These are phyloP conservation scores for Megamerina dolium DNA, from an alignment of 2,888 invertebrate genomes.

Conservation along the genomic window DNA sequence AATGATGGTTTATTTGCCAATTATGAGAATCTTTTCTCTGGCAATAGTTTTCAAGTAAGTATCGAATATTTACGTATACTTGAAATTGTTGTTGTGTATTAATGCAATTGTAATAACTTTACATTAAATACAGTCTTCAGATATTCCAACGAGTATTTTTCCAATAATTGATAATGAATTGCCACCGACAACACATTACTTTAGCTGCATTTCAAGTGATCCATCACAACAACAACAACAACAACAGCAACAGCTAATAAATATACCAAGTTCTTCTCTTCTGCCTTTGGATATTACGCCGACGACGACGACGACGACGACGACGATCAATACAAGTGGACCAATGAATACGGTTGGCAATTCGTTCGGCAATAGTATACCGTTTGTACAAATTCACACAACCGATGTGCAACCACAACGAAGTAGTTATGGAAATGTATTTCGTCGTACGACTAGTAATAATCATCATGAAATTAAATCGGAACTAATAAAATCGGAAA, in stretches of 20 bases:
- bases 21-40: slow-evolving; percentile 33
- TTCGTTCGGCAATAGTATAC: no score
- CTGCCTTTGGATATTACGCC: not conserved
- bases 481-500: slow-evolving; percentile 47
- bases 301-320: not conserved
- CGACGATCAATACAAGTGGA: not conserved
- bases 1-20: slow-evolving; percentile 35
- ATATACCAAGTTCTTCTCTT: no score
- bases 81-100: no score
- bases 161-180: not conserved
- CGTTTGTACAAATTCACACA: slow-evolving; percentile 45
- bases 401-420: slow-evolving; percentile 40
- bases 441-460: slow-evolving; percentile 31
- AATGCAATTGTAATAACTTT: no score
- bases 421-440: slow-evolving; percentile 39
- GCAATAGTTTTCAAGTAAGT: slow-evolving; percentile 26
- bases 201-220: not conserved
- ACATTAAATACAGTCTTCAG: no score
- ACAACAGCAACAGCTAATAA: slow-evolving; percentile 2
- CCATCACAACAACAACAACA: slow-evolving; percentile 1
- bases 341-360: not conserved
- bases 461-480: slow-evolving; percentile 45
- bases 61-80: no score
- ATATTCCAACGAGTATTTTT: no score
- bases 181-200: not conserved